A percentile compares a stretch with the other conserved stretches of the same genome.
phyloP scores from a whole-genome alignment of 2,888 invertebrate species.

The Ectemnius continuus region DNA sequence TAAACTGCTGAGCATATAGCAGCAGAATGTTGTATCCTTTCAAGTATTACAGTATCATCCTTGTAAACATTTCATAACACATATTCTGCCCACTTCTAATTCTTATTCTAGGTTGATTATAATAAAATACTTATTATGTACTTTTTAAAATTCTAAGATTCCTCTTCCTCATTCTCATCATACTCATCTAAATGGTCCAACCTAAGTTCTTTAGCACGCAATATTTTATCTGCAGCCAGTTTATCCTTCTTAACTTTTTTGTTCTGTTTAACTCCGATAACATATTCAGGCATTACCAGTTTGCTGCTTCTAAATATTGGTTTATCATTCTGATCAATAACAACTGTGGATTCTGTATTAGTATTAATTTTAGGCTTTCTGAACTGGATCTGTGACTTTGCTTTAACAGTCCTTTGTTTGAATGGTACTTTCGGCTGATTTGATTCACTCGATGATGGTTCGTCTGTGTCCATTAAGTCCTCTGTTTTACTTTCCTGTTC shows the following conservation, averaged over 20 bases:
- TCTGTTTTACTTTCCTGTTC: conserved; percentile 45
- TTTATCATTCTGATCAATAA: conserved; percentile 70
- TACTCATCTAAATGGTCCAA: conserved; percentile 80
- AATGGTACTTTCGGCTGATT: conserved; percentile 27
- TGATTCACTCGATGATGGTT: conserved; percentile 11
- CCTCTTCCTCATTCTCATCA: conserved; percentile 78
- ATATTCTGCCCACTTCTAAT: too few species aligned
- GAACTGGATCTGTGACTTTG: conserved; percentile 58
- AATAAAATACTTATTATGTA: conserved; percentile 8
- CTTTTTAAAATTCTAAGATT: conserved; percentile 10
- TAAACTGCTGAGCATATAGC: too few species aligned
- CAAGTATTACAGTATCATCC: too few species aligned
- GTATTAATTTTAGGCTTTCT: conserved; percentile 56
- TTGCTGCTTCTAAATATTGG: conserved; percentile 84
- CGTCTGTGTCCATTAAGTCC: conserved; percentile 63
- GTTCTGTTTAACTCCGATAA: conserved; percentile 84
- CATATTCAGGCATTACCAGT: conserved; percentile 90
- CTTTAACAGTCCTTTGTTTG: conserved; percentile 46
- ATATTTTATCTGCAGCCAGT: conserved; percentile 45
- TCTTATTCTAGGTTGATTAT: neutral
- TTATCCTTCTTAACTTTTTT: conserved; percentile 72
- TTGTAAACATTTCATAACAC: too few species aligned
- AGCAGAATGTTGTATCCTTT: too few species aligned
- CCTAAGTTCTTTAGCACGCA: conserved; percentile 76
- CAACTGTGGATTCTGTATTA: conserved; percentile 19